Evolutionary conservation across 2,888 invertebrate species (phyloP), one percentile per base, ranked within the genome.

Genomic region (Luperina testacea): DNA sequence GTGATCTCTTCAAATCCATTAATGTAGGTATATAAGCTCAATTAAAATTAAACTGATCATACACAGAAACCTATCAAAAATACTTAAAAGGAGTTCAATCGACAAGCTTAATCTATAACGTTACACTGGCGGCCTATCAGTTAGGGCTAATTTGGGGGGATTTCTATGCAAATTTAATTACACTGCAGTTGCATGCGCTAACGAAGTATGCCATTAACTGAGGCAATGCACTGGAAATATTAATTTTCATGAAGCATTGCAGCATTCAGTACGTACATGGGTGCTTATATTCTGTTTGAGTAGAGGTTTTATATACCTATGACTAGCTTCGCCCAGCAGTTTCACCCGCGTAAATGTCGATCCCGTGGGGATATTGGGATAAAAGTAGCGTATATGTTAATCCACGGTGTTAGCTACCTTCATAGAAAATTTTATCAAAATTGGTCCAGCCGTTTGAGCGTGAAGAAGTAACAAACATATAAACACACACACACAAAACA

Each of bases 131-230:
- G 72, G 79, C 80, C 77, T 77, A 84, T 83, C 84, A 88, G 88
- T 87, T 90, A 84, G 84, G 87, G 90, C 92, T 94, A 93, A 94
- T 95, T 95, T 94, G 94, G 93, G 91, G 90, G 91, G 90, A 95
- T 95, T 94, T 94, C 94, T 95, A 95, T 95, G 95, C 93, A 93
- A 95, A 95, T 95, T 94, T 93, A 91, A 95, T 94, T 93, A 93
- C 92, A 89, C 69, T 73, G 89, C 86, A 89, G 92, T 92, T 90
- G 87, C 89, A 88, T 81, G 87, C 86, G 83, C 94, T 95, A 95
- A 95, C 94, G 93, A 94, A 94, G 93, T 89, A 87, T 87, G 79
- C 92, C 87, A 92, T 94, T 93, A 92, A 90, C 91, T 82, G 82
- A 82, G 84, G 88, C 89, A 90, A 91, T 91, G 90, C 82, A 78